Percentiles rank a stretch among this genome's conserved stretches.
phyloP scores from a whole-genome alignment of 2,113 vertebrate genomes.

The Notothenia coriiceps region DNA sequence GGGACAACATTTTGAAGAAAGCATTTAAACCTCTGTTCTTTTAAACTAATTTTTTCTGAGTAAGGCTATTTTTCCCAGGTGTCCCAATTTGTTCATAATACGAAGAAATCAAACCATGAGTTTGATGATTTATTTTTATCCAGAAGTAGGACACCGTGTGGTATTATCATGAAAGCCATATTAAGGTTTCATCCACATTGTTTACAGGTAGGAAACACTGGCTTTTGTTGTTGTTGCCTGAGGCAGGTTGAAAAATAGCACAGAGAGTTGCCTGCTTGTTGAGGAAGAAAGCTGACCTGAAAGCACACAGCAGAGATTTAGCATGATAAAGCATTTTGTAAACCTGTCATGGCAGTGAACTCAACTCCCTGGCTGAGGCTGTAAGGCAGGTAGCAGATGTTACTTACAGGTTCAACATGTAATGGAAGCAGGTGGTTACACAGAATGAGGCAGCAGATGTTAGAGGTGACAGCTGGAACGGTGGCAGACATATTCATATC shows the following conservation, averaged over 20 bases:
- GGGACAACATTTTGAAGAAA: slow-evolving; percentile 10
- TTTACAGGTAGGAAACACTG: slow-evolving; percentile 51
- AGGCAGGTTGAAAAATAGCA: slow-evolving; percentile 41
- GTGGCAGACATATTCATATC: not conserved
- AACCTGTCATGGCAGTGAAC: not conserved
- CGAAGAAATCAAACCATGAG: slow-evolving; percentile 1
- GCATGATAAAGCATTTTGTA: slow-evolving; percentile 12
- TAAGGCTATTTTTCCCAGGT: slow-evolving; percentile 7
- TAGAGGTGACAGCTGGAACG: not conserved
- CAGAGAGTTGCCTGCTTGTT: slow-evolving; percentile 46
- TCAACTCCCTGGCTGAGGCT: not conserved
- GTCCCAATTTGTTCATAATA: slow-evolving; percentile 23
- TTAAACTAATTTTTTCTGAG: not conserved
- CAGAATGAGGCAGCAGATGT: slow-evolving; percentile 18
- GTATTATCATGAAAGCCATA: slow-evolving; percentile 30
- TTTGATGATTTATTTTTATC: slow-evolving; percentile 28
- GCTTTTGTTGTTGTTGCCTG: slow-evolving; percentile 41
- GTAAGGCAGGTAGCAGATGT: slow-evolving; percentile 38
- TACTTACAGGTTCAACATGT: slow-evolving; percentile 22
- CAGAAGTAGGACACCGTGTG: slow-evolving; percentile 36
- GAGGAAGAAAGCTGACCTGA: slow-evolving; percentile 56
- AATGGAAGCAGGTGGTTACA: slow-evolving; percentile 17
- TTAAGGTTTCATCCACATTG: slow-evolving; percentile 25
- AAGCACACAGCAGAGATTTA: slow-evolving; percentile 34
- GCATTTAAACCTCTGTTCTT: slow-evolving; percentile 8